These are phyloP conservation scores for Tolmerus cingulatus DNA, from an alignment of 2,888 invertebrate species.

Conservation along the genomic window DNA sequence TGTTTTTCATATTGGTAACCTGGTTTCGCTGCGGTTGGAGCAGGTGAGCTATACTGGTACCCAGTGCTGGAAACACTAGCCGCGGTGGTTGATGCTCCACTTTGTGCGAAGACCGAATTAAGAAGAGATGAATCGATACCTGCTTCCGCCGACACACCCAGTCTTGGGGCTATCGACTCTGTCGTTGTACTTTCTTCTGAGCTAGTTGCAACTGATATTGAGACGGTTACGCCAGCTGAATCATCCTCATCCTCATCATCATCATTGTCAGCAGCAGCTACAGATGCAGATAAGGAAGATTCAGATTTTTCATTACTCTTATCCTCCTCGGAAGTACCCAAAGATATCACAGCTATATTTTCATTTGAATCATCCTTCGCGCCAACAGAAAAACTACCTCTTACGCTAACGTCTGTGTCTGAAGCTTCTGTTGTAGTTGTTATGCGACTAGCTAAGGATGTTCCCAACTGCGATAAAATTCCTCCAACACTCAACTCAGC, in stretches of 20 bases:
- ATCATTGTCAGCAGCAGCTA: neutral
- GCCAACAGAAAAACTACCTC: neutral
- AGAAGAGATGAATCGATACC: neutral
- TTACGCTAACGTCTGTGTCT: neutral
- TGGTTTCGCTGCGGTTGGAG: neutral
- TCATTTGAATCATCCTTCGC: neutral
- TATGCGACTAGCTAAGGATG: neutral
- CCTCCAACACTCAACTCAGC: neutral
- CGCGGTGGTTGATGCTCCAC: neutral
- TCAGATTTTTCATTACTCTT: neutral
- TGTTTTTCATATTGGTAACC: slow-evolving; percentile 7
- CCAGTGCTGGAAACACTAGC: neutral
- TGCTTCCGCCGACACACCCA: neutral
- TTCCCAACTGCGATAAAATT: neutral
- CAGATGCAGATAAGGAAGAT: neutral
- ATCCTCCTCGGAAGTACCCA: neutral
- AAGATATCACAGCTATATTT: neutral
- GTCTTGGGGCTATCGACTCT: neutral
- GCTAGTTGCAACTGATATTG: neutral
- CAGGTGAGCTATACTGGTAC: neutral
- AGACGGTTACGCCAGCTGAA: neutral
- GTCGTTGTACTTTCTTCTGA: neutral
- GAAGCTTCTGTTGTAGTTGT: neutral
- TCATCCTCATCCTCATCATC: neutral
- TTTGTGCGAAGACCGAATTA: neutral